phyloP scores from a whole-genome alignment of 1,140 invertebrate species.

The Papilio glaucus region DNA sequence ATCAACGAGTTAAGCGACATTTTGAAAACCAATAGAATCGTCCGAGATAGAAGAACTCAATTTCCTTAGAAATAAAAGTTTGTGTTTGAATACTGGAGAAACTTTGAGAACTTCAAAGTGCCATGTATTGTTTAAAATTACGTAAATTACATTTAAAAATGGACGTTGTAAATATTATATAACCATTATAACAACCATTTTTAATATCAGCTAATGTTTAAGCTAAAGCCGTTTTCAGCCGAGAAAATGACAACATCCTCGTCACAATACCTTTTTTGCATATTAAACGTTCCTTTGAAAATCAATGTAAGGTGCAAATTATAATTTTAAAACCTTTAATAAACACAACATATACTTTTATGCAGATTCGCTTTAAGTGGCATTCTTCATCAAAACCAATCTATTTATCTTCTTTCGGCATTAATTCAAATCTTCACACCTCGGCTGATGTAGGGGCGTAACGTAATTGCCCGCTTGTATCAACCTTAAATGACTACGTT shows the following conservation, averaged over 20 bases:
- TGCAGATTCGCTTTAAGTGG: conserved; percentile 22
- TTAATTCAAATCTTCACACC: conserved; percentile 39
- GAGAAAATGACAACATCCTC: too few relatives aligned
- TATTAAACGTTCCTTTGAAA: conserved; percentile 8
- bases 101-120: too few relatives aligned
- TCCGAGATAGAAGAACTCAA: neutral
- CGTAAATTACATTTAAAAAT: too few relatives aligned
- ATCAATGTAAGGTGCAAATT: neutral
- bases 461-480: conserved; percentile 49
- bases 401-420: conserved; percentile 25
- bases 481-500: conserved; percentile 58
- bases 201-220: too few relatives aligned
- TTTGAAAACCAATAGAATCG: neutral
- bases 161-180: too few relatives aligned
- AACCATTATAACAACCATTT: too few relatives aligned
- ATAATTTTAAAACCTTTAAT: conserved; percentile 16
- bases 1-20: neutral
- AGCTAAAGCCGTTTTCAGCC: too few relatives aligned
- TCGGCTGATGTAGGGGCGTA: conserved; percentile 48
- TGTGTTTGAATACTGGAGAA: too few relatives aligned
- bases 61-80: neutral
- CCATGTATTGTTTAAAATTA: too few relatives aligned
- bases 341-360: conserved; percentile 21
- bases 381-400: conserved; percentile 18
- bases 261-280: too few relatives aligned